These are phyloP conservation scores for Conchocele bisecta DNA, from an alignment of 2,888 invertebrate species.

Conservation along the genomic window DNA sequence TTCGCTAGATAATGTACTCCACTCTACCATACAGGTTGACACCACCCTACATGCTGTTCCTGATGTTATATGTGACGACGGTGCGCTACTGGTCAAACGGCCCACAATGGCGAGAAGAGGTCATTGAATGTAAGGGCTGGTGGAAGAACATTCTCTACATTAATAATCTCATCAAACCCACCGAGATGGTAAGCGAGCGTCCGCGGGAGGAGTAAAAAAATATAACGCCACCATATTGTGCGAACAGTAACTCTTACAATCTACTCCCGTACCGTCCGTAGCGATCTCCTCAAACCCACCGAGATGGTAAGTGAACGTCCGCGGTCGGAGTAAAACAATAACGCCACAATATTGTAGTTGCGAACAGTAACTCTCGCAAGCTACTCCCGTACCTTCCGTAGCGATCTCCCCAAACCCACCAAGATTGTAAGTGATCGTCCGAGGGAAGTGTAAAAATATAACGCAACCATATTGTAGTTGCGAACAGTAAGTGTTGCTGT, in stretches of 20 bases:
- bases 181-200: neutral
- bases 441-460: too few relatives aligned
- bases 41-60: slow-evolving; percentile 66
- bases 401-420: neutral
- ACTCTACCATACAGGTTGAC: slow-evolving; percentile 62
- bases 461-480: too few relatives aligned
- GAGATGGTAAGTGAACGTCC: neutral
- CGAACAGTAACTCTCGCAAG: too few relatives aligned
- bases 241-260: too few relatives aligned
- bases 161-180: neutral
- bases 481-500: too few relatives aligned
- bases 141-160: slow-evolving; percentile 2
- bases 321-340: too few relatives aligned
- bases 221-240: too few relatives aligned
- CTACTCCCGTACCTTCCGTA: too few relatives aligned
- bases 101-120: slow-evolving; percentile 64
- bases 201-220: too few relatives aligned
- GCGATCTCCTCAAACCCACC: neutral
- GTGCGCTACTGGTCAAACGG: slow-evolving; percentile 61
- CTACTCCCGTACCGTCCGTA: too few relatives aligned
- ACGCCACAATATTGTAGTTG: too few relatives aligned
- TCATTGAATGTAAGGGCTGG: neutral
- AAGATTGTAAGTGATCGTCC: neutral
- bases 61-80: slow-evolving; percentile 60
- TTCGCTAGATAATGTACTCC: too few relatives aligned